phyloP scores from a whole-genome alignment of 92 coral and sea anemone genomes.

The Palythoa heliodiscus region DNA sequence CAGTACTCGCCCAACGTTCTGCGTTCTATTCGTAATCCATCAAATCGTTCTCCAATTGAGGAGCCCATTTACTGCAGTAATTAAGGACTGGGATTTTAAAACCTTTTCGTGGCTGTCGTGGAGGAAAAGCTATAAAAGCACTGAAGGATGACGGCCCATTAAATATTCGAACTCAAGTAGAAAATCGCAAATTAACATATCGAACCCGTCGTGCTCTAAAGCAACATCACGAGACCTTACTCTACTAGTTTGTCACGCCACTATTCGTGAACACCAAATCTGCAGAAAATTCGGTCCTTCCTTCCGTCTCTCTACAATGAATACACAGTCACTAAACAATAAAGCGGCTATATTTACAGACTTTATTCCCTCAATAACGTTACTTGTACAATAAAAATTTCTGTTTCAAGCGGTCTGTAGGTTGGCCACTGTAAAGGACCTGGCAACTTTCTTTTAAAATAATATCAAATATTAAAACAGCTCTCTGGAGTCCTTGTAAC shows the following conservation, averaged over 20 bases:
- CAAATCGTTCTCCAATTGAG: not conserved
- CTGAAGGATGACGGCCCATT: not conserved
- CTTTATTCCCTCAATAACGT: no score
- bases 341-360: no score
- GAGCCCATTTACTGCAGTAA: not conserved
- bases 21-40: not conserved
- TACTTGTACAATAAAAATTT: no score
- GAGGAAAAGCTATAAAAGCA: not conserved
- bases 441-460: no score
- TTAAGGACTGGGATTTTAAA: not conserved
- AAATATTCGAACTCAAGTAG: not conserved
- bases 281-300: conserved; percentile 23
- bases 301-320: no score
- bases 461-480: no score
- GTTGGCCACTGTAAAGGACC: no score
- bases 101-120: conserved; percentile 9
- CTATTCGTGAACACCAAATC: not conserved
- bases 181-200: not conserved
- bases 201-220: not conserved
- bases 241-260: not conserved
- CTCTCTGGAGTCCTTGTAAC: no score
- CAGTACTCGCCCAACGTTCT: not conserved
- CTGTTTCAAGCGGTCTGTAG: no score
- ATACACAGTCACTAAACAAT: no score
- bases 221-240: not conserved